Base-by-base conservation (phyloP, 2,797 vertebrate species). In the Neosalanx taihuensis region DNA sequence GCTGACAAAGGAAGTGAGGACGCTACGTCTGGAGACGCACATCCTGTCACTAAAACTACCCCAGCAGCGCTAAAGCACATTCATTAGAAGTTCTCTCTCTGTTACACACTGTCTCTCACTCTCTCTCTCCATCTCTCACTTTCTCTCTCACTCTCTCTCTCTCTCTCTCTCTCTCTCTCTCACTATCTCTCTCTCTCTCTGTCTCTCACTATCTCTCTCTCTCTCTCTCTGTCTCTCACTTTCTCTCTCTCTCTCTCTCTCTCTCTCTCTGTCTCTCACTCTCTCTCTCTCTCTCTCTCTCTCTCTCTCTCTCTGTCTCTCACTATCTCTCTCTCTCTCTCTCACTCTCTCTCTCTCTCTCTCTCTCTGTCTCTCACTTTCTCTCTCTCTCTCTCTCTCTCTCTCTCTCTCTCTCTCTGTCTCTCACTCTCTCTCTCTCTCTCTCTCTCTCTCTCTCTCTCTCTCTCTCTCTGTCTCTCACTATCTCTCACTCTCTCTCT, bases 31-130 rank as follows among this genome's bases (percentile, higher is more conserved):
- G 0, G 59, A 67, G 60, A 73, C 31, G 0, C 57, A 10, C 46
- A 4, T 46, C 23, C 17, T 10, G 26, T 10, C 29, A 13, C 17
- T 49, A 49, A 49, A 12, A 29, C 41, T 2, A 64, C 51, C 3
- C 68, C 65, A 70, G 76, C 79, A 72, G 63, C 75, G 76, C 81
- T 82, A 80, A 85, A 86, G 86, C 76, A 84, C 86, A 90, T 89
- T 89, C 90, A 91, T 91, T 89, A 90, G 86, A 88, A 87, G 87
- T 86, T 29, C 67, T 10, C 69, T 73, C 77, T 68, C 41, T 20
- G n/a, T n/a, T n/a, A n/a, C 23, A 26, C 23, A 26, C 23, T 26
- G 6, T 37, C 35, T 9, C 35, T 9, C 35, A 2, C 5, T 37
- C 35, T 37, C 35, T 37, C 35, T 41, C 37, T 10, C n/a, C n/a